Percentiles rank a stretch among this genome's conserved stretches.
Conservation (phyloP, 1,140 invertebrate genomes). For the Periplaneta americana region DNA sequence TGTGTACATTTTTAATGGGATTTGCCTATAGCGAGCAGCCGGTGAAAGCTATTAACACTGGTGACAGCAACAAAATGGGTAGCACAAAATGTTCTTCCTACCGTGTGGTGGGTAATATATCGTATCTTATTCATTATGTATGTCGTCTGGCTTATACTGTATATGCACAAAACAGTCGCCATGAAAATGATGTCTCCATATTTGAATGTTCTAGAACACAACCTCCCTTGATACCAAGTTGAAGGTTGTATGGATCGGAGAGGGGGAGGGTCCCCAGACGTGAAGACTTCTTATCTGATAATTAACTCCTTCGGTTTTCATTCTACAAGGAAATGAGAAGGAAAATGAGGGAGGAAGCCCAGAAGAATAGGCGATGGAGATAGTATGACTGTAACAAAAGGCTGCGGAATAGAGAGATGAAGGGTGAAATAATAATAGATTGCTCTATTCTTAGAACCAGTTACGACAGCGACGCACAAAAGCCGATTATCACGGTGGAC, state of each 20-base stretch:
- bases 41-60: not conserved
- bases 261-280: not conserved
- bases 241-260: not conserved
- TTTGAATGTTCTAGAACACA: not conserved
- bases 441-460: too few relatives aligned
- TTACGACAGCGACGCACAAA: too few relatives aligned
- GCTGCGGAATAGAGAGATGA: not conserved
- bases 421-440: not conserved
- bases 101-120: not conserved
- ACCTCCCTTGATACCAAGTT: not conserved
- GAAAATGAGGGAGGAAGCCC: not conserved
- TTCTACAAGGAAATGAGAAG: not conserved
- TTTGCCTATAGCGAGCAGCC: not conserved
- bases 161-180: not conserved
- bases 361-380: not conserved
- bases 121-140: not conserved
- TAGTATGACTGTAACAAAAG: not conserved
- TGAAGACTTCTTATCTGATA: not conserved
- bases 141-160: not conserved
- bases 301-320: not conserved
- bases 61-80: not conserved
- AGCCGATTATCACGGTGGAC: too few relatives aligned
- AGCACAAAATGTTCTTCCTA: not conserved
- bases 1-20: not conserved
- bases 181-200: not conserved